Evolutionary conservation across 2,888 invertebrate species (phyloP).

Genomic region (Chromoteleia sp.): DNA sequence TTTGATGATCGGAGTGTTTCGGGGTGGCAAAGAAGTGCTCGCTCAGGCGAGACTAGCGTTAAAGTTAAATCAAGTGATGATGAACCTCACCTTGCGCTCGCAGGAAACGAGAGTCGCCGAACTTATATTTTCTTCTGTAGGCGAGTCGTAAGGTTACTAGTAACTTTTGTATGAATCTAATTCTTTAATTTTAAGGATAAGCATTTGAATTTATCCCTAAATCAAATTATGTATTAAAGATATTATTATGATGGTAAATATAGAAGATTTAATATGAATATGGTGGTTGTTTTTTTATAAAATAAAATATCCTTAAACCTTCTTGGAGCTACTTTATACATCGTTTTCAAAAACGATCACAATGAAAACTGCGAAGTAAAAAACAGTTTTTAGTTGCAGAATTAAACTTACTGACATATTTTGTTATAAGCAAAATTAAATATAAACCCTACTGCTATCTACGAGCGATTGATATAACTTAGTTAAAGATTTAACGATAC

Average conservation of each 20-base stretch:
- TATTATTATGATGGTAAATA: constrained; percentile 51
- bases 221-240: constrained; percentile 45
- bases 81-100: constrained; percentile 96
- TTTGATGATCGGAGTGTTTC: constrained; percentile 93
- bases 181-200: constrained; percentile 32
- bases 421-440: no score
- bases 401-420: no score
- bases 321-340: no score
- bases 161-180: constrained; percentile 11
- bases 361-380: no score
- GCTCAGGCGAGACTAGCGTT: constrained; percentile 93
- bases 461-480: no score
- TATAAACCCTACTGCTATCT: no score
- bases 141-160: constrained; percentile 85
- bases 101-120: constrained; percentile 94
- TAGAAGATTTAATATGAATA: constrained; percentile 44
- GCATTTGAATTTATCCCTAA: constrained; percentile 21
- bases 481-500: no score
- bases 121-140: constrained; percentile 93
- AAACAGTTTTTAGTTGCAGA: no score
- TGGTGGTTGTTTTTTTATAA: background rate
- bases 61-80: constrained; percentile 93
- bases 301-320: no score
- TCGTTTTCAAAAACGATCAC: no score
- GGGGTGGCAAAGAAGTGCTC: constrained; percentile 95